Evolutionary conservation across 2,113 vertebrate genomes (phyloP).

Genomic region (Catharus minimus): DNA sequence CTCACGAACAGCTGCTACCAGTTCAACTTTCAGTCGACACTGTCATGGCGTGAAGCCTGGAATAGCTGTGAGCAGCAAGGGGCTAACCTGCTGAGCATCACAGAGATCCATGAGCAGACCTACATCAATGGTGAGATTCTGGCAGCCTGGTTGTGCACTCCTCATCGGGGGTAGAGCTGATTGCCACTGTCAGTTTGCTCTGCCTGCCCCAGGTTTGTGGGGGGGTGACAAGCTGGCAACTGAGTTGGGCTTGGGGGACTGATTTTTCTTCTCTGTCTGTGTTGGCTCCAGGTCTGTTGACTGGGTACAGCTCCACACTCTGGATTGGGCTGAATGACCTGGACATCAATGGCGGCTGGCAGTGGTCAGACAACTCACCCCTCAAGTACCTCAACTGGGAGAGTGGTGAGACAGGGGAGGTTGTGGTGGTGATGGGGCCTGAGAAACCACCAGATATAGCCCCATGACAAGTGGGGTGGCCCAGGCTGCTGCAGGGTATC

Average conservation of each 20-base stretch:
- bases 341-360: conserved; percentile 95
- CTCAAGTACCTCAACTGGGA: conserved; percentile 99
- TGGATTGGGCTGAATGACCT: conserved; percentile 97
- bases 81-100: conserved; percentile 94
- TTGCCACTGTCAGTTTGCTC: background rate
- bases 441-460: background rate
- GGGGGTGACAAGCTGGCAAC: background rate
- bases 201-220: background rate
- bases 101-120: conserved; percentile 93
- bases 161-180: background rate
- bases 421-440: background rate
- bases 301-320: conserved; percentile 88
- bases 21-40: conserved; percentile 94
- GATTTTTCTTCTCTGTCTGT: background rate
- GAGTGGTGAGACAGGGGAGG: conserved; percentile 74
- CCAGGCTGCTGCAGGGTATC: fast-evolving
- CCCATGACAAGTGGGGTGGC: background rate
- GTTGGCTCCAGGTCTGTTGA: conserved; percentile 82
- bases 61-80: conserved; percentile 95
- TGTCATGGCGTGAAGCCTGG: conserved; percentile 93
- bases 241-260: background rate
- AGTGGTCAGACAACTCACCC: conserved; percentile 93
- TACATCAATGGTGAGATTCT: conserved; percentile 88
- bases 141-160: background rate
- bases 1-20: conserved; percentile 97